Percentiles rank a stretch among this genome's conserved stretches.
Conservation (phyloP, 2,888 invertebrate species). For the Latrodectus elegans region DNA sequence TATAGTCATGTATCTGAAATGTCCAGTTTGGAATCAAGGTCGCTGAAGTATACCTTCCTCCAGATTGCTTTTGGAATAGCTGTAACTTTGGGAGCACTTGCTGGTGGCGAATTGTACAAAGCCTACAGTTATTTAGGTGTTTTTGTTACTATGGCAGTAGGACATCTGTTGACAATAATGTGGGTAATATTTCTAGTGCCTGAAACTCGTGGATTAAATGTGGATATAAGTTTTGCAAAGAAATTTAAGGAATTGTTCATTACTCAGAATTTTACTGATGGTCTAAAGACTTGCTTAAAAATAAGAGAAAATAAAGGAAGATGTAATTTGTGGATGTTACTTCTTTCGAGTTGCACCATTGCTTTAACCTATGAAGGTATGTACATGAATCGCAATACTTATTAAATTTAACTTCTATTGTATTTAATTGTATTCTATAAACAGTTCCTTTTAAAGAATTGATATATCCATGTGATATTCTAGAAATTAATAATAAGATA, state of each 20-base stretch:
- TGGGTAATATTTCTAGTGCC: constrained; percentile 52
- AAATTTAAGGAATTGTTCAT: constrained; percentile 58
- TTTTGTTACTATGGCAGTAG: constrained; percentile 18
- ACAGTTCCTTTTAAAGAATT: no score
- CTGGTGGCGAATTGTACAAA: constrained; percentile 56
- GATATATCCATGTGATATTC: no score
- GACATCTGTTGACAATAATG: constrained; percentile 35
- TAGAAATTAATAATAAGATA: no score
- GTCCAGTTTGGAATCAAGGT: constrained; percentile 40
- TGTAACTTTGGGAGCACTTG: constrained; percentile 74
- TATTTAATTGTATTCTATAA: no score
- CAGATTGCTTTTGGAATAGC: constrained; percentile 81
- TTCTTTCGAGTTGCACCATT: constrained; percentile 59
- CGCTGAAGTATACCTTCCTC: constrained; percentile 48
- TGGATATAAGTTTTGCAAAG: background rate
- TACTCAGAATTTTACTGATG: constrained; percentile 48
- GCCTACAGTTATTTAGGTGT: constrained; percentile 36
- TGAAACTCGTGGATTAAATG: constrained; percentile 44
- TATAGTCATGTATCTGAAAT: constrained; percentile 65
- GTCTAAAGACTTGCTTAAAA: constrained; percentile 38
- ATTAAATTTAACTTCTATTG: no score
- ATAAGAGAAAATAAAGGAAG: constrained; percentile 49
- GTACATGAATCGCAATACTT: background rate
- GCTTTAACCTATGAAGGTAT: constrained; percentile 62
- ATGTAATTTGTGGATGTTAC: constrained; percentile 60